Evolutionary conservation across 2,797 vertebrate species (phyloP).

Genomic region (Melanotaenia nigrans): DNA sequence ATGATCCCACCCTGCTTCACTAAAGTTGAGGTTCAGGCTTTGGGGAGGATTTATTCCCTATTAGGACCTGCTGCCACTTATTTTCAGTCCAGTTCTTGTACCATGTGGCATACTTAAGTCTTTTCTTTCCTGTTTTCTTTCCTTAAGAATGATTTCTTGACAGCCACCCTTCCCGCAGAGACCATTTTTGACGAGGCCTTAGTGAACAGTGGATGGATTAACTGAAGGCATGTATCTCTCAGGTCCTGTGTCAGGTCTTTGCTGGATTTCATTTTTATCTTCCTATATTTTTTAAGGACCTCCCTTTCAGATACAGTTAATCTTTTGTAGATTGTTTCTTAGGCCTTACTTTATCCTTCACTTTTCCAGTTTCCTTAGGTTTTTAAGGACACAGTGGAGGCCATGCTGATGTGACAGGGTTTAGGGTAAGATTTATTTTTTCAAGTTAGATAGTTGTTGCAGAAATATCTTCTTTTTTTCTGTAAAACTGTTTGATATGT

Average conservation of each 20-base stretch:
- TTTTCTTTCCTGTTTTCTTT: background rate
- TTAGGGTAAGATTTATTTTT: background rate
- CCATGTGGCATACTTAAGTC: background rate
- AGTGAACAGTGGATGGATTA: background rate
- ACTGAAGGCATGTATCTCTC: background rate
- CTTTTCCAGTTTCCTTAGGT: background rate
- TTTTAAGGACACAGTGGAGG: background rate
- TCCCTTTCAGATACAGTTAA: background rate
- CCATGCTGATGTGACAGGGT: background rate
- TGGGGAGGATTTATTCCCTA: background rate
- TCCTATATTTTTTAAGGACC: background rate
- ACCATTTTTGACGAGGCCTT: background rate
- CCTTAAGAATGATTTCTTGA: background rate
- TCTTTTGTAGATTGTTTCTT: background rate
- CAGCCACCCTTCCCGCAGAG: background rate
- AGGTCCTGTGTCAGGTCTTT: background rate
- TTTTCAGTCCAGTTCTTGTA: background rate
- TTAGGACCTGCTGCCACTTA: background rate
- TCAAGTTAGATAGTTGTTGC: background rate
- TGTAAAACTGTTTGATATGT: too few species aligned
- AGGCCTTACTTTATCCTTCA: background rate
- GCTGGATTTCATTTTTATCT: background rate
- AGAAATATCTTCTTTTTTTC: too few species aligned
- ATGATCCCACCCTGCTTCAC: background rate
- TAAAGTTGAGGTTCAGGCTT: background rate